These are phyloP conservation scores for Zaprionus africanus DNA, from an alignment of 1,140 invertebrate species.

Conservation along the genomic window DNA sequence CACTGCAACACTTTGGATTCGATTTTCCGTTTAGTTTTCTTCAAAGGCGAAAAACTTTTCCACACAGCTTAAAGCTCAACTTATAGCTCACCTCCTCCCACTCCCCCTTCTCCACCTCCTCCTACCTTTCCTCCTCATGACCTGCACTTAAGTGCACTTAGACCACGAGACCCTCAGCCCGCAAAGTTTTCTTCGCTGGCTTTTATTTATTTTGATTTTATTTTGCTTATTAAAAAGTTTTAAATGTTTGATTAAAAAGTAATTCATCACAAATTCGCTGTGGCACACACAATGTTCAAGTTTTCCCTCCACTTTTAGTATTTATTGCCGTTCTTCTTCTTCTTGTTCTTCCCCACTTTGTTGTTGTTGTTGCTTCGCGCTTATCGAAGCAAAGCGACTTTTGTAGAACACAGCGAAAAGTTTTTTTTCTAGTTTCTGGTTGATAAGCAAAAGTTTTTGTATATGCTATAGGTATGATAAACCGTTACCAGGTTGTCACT, in stretches of 20 bases:
- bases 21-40: slow-evolving; percentile 12
- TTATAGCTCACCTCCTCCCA: background rate
- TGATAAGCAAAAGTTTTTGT: slow-evolving; percentile 52
- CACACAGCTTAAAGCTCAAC: slow-evolving; percentile 25
- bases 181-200: slow-evolving; percentile 50
- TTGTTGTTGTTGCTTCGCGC: slow-evolving; percentile 17
- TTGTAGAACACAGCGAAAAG: slow-evolving; percentile 9
- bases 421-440: slow-evolving; percentile 38
- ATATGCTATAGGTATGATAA: slow-evolving; percentile 9
- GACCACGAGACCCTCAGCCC: slow-evolving; percentile 23
- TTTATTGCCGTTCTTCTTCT: slow-evolving; percentile 19
- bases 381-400: slow-evolving; percentile 21
- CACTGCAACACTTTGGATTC: background rate
- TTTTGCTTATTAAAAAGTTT: slow-evolving; percentile 80
- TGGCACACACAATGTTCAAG: slow-evolving; percentile 34
- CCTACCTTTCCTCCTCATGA: background rate
- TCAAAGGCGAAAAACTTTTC: slow-evolving; percentile 38
- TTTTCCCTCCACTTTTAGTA: slow-evolving; percentile 38
- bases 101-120: background rate
- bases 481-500: background rate
- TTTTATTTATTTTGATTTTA: slow-evolving; percentile 43
- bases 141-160: slow-evolving; percentile 49
- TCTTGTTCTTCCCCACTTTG: slow-evolving; percentile 20
- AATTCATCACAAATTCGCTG: slow-evolving; percentile 73
- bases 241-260: slow-evolving; percentile 79